Evolutionary conservation across 2,888 invertebrate genomes (phyloP), one percentile per base, ranked within the genome.

Genomic region (Sthenelais limicola): DNA sequence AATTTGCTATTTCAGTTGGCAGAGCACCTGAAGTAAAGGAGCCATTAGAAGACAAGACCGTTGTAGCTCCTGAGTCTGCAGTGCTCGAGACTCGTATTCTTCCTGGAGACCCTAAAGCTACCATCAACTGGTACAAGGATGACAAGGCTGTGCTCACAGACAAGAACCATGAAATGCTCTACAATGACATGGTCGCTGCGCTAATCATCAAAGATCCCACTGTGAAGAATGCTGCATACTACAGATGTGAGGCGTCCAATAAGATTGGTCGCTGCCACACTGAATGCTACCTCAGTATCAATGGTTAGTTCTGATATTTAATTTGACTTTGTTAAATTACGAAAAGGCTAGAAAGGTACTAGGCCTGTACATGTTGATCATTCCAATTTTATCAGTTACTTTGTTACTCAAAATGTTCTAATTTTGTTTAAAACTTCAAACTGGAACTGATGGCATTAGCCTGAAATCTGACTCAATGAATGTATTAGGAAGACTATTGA

Each of bases 191-290:
- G 18, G 73, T 35, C 26, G 75, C 75, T 2, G 33, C 74, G 52
- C 88, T 98, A 68, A 92, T 92, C 35, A 92, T 97, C 80, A 92
- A 83, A 72, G 82, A 84, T 56, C 82, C 84, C 3, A 82, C 83
- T 62, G 80, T 81, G 30, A 79, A 77, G 3, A 86, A 87, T 76
- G 79, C 82, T 38, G 86, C 84, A 43, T 79, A 79, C 15, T 87
- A 87, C 80, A 77, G 77, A 38, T 82, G 85, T 71, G 83, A 85
- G 77, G 86, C 84, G 3, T 62, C 77, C 62, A 88, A 87, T 77
- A 82, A 83, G 43, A 79, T 86, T 26, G 87, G 87, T 24, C 78
- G 81, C 71, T 85, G 85, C 21, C 82, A 84, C 71, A 86, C 86
- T 4, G 81, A 83, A 68, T 83, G 83, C 70, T 82, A 77, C 35